A percentile compares a stretch with the other conserved stretches of the same genome.
These are phyloP conservation scores for Jacana jacana DNA, from an alignment of 2,113 vertebrate genomes.

Conservation along the genomic window DNA sequence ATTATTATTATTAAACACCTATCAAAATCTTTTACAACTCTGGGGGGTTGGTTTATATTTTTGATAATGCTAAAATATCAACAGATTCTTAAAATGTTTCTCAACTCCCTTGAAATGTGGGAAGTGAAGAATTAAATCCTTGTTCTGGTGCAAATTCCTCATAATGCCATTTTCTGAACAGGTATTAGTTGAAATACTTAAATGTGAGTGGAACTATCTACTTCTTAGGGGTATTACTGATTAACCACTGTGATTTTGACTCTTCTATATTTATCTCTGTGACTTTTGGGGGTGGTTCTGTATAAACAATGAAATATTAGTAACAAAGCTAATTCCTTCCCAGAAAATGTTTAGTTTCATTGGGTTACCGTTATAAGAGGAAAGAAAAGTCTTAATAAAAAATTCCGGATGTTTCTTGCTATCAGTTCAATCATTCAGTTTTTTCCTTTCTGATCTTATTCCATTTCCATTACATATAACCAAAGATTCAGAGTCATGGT, in stretches of 20 bases:
- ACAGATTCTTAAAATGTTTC: slow-evolving; percentile 3
- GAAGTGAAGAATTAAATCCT: neutral
- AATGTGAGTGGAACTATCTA: neutral
- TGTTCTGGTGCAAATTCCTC: neutral
- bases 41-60: neutral
- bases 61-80: slow-evolving; percentile 1
- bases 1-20: neutral
- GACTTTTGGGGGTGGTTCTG: neutral
- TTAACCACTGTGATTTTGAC: neutral
- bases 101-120: neutral
- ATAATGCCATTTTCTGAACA: neutral
- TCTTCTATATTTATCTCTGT: neutral
- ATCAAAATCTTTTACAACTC: neutral
- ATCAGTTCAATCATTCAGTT: neutral
- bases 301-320: neutral
- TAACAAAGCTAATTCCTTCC: neutral
- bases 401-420: neutral
- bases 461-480: neutral
- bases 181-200: neutral
- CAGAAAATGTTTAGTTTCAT: neutral
- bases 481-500: neutral
- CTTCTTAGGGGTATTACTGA: neutral
- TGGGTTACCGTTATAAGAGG: neutral
- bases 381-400: neutral
- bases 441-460: neutral